Percentiles rank a stretch among this genome's conserved stretches.
phyloP scores from a whole-genome alignment of 2,113 vertebrate genomes.

The Triplophysa siluroides region DNA sequence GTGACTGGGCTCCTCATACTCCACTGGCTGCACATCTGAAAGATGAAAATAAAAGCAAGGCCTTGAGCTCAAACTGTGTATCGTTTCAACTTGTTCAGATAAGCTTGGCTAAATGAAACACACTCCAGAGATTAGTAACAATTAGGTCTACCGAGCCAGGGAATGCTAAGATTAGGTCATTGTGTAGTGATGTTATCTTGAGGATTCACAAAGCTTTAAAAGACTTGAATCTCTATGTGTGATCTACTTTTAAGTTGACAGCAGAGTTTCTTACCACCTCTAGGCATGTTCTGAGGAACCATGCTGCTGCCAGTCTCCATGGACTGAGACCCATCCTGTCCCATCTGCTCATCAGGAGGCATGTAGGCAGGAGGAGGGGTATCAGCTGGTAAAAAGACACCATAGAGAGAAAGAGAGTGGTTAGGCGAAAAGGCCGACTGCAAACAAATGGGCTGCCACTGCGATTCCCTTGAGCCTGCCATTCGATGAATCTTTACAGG shows the following conservation, averaged over 20 bases:
- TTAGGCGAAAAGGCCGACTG: conserved; percentile 60
- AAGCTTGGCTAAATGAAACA: background rate
- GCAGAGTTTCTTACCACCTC: conserved; percentile 79
- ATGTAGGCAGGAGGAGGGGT: conserved; percentile 97
- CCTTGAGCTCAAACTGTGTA: background rate
- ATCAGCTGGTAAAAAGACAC: conserved; percentile 80
- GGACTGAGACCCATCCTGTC: conserved; percentile 89
- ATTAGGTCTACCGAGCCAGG: background rate
- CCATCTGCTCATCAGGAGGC: conserved; percentile 95
- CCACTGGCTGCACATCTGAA: conserved; percentile 93
- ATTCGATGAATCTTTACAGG: conserved; percentile 49
- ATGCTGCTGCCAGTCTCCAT: conserved; percentile 93
- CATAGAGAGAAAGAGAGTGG: conserved; percentile 49
- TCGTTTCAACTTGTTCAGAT: no score
- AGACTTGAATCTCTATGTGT: background rate
- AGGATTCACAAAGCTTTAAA: no score
- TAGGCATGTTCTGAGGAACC: conserved; percentile 85
- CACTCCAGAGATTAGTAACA: background rate
- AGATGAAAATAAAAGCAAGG: conserved; percentile 16
- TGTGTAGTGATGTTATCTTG: no score
- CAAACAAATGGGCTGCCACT: conserved; percentile 62
- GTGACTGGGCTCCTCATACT: conserved; percentile 93
- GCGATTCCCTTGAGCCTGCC: conserved; percentile 52
- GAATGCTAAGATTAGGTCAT: background rate
- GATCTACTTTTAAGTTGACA: background rate